These are phyloP conservation scores for Timandra comae DNA, from an alignment of 2,888 invertebrate genomes.

Conservation along the genomic window DNA sequence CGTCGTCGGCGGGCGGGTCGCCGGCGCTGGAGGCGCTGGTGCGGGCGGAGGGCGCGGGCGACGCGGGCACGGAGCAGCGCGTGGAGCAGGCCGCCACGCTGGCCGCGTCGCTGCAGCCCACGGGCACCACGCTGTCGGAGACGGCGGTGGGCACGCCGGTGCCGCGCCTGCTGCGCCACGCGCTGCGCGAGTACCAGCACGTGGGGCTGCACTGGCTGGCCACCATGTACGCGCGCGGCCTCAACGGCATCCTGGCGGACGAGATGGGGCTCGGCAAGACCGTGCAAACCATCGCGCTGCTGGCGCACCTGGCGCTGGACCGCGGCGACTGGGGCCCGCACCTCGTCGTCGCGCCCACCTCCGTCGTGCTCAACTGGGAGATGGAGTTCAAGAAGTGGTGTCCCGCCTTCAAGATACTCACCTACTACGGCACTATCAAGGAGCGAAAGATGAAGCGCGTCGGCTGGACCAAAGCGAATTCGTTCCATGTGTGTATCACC, in stretches of 20 bases:
- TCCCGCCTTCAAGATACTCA: constrained; percentile 98
- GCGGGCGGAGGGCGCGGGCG: constrained; percentile 12
- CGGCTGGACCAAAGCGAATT: constrained; percentile 99
- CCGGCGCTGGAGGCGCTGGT: constrained; percentile 35
- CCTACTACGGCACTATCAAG: constrained; percentile 97
- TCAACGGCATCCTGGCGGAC: constrained; percentile 97
- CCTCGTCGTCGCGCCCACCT: constrained; percentile 98
- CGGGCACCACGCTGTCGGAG: constrained; percentile 96
- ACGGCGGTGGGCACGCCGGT: constrained; percentile 95
- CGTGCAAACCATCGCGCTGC: constrained; percentile 95
- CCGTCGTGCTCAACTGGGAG: constrained; percentile 99
- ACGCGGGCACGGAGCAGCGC: constrained; percentile 74
- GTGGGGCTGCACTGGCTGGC: constrained; percentile 98
- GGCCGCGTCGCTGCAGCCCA: constrained; percentile 97
- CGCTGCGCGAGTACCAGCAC: constrained; percentile 96
- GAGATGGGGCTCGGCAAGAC: constrained; percentile 99
- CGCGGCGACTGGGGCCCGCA: constrained; percentile 98
- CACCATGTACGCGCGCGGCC: constrained; percentile 94
- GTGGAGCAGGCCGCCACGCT: constrained; percentile 95
- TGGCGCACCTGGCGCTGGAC: constrained; percentile 96
- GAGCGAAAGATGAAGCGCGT: constrained; percentile 93
- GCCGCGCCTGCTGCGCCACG: constrained; percentile 93
- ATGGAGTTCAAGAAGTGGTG: constrained; percentile 99
- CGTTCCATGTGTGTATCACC: constrained; percentile 98
- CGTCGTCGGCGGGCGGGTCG: constrained; percentile 32